Evolutionary conservation across 2,113 vertebrate genomes (phyloP).

Genomic region (Peromyscus leucopus): DNA sequence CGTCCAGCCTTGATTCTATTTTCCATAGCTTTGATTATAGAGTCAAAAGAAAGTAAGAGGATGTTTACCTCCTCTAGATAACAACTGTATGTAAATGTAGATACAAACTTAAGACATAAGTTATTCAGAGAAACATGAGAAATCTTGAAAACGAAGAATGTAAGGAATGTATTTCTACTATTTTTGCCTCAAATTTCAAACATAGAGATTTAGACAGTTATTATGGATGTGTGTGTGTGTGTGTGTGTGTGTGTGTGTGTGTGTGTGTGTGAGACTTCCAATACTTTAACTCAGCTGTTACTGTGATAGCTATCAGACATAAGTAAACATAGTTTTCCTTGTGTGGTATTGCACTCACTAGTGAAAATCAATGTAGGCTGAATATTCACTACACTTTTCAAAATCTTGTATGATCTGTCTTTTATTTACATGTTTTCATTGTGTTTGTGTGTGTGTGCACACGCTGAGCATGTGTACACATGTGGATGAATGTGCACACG

Average conservation of each 20-base stretch:
- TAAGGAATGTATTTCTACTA: neutral
- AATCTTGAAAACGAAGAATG: neutral
- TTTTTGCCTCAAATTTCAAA: neutral
- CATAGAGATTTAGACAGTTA: neutral
- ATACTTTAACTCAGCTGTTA: neutral
- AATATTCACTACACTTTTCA: neutral
- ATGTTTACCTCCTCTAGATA: neutral
- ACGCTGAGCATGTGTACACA: neutral
- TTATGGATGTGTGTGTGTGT: neutral
- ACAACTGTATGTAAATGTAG: neutral
- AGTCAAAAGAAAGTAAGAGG: neutral
- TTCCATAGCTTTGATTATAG: neutral
- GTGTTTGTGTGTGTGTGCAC: neutral
- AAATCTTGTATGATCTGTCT: neutral
- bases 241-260: too few relatives aligned
- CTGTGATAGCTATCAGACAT: neutral
- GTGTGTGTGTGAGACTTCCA: neutral
- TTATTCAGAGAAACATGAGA: neutral
- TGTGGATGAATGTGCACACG: neutral
- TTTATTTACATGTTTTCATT: neutral
- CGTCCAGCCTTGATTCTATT: neutral
- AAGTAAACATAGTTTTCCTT: neutral
- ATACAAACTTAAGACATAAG: neutral
- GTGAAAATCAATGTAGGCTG: slow-evolving; percentile 26
- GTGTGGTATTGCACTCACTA: neutral